Percentiles rank a stretch among this genome's conserved stretches.
Evolutionary conservation across 2,888 invertebrate species (phyloP).

Genomic region (Adineta ricciae): DNA sequence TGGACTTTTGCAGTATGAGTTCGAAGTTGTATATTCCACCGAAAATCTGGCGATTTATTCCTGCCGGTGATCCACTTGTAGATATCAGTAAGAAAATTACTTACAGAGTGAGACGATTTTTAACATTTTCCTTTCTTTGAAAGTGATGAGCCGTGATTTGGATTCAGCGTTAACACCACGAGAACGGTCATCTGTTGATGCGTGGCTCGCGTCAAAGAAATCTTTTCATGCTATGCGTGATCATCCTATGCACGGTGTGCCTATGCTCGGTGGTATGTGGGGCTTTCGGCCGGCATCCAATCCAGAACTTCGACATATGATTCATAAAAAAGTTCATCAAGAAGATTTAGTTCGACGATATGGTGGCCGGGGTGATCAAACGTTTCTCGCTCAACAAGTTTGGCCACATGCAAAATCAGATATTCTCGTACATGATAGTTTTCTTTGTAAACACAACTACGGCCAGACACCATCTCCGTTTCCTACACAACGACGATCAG

Average conservation of each 20-base stretch:
- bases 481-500: background rate
- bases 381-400: background rate
- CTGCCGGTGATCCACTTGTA: background rate
- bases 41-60: constrained; percentile 18
- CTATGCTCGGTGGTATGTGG: constrained; percentile 8
- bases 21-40: background rate
- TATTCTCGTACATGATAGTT: constrained; percentile 16
- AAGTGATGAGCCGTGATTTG: constrained; percentile 13
- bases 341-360: background rate
- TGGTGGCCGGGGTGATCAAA: background rate
- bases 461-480: background rate
- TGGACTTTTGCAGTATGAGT: background rate
- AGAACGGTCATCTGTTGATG: background rate
- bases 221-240: constrained; percentile 18
- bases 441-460: background rate
- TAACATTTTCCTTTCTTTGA: too few relatives aligned
- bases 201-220: background rate
- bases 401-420: background rate
- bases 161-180: background rate
- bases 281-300: background rate
- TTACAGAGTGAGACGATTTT: background rate
- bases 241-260: background rate
- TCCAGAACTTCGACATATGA: background rate
- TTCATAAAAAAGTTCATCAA: background rate
- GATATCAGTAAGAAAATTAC: background rate